Conservation (phyloP, 2,888 invertebrate species). For the Trissolcus brochymenae region DNA sequence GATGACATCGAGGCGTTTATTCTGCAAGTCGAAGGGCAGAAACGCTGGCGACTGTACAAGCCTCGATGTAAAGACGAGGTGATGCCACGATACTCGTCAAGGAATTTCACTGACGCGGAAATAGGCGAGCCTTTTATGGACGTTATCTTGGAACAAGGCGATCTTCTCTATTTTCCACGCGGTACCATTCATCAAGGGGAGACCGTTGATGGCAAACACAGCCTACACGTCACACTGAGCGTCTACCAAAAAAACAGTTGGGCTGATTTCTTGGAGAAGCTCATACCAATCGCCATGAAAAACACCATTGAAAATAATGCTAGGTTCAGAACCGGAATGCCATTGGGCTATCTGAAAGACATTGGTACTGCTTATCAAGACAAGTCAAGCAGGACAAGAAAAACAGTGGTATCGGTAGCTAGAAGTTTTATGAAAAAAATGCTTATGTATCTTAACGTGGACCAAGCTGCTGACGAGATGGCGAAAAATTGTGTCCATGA, state of each 20-base stretch:
- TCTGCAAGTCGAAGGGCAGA: slow-evolving; percentile 95
- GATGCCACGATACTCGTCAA: slow-evolving; percentile 89
- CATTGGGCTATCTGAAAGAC: slow-evolving; percentile 85
- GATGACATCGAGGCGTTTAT: slow-evolving; percentile 99
- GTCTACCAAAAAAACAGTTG: slow-evolving; percentile 94
- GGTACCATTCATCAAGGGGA: slow-evolving; percentile 91
- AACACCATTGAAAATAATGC: slow-evolving; percentile 84
- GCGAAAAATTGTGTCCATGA: slow-evolving; percentile 90
- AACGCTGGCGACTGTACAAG: slow-evolving; percentile 94
- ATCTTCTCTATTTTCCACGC: slow-evolving; percentile 94
- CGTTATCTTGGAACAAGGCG: slow-evolving; percentile 88
- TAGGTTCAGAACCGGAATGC: slow-evolving; percentile 87
- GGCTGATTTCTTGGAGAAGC: slow-evolving; percentile 90
- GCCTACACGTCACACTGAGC: slow-evolving; percentile 95
- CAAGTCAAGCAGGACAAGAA: slow-evolving; percentile 75
- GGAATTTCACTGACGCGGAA: slow-evolving; percentile 84
- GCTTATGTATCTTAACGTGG: slow-evolving; percentile 79
- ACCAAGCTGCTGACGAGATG: slow-evolving; percentile 91
- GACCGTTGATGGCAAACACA: slow-evolving; percentile 88
- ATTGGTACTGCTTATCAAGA: slow-evolving; percentile 85
- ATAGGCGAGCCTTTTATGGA: slow-evolving; percentile 89
- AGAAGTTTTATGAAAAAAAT: slow-evolving; percentile 79
- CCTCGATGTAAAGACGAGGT: slow-evolving; percentile 83
- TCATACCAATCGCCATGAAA: slow-evolving; percentile 86
- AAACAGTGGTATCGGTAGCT: background rate